Evolutionary conservation across 2,797 vertebrate species (phyloP), one percentile per base, ranked within the genome.

Genomic region (Acipenser oxyrinchus): DNA sequence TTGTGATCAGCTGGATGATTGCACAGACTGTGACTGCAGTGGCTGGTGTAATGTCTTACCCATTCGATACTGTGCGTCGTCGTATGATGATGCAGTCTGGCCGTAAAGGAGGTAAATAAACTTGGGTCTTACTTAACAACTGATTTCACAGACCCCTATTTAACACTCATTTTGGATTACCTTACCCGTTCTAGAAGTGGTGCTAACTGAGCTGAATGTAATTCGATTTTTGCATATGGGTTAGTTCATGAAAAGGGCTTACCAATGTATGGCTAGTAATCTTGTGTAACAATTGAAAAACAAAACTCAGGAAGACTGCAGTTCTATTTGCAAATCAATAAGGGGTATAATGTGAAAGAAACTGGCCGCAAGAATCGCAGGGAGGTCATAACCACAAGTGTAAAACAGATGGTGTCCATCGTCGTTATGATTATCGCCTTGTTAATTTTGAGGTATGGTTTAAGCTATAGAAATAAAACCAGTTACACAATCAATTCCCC

Each of bases 61-160:
- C 88, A 48, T 92, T 91, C 1, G 90, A 92, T 77, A 91, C 89
- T 0, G 89, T 89, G 64, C 71, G 86, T 3, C 81, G 89, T 71
- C 84, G 87, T 1, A 89, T 84, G 84, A 89, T 94, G 88, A 93
- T 93, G 92, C 90, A 94, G 84, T 90, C 88, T 0, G 91, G 90
- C 49, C 87, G 90, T 73, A 94, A 91, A 82, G 82, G 82, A 88
- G 86, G 87, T 88, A 76, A 62, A 69, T 50, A 70, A 64, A 61
- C 4, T 37, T 37, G 37, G 37, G 37, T 37, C 37, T 37, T 7
- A 10, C 51, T 1, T 9, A 4, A 49, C 6, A 4, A 48, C 18
- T 48, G 15, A 11, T 53, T 6, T 23, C 6, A 15, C 49, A 60
- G 51, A 23, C 37, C 11, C 49, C 15, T 51, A 23, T 18, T 15